phyloP scores from a whole-genome alignment of 1,140 invertebrate species.

The Temnothorax nylanderi region DNA sequence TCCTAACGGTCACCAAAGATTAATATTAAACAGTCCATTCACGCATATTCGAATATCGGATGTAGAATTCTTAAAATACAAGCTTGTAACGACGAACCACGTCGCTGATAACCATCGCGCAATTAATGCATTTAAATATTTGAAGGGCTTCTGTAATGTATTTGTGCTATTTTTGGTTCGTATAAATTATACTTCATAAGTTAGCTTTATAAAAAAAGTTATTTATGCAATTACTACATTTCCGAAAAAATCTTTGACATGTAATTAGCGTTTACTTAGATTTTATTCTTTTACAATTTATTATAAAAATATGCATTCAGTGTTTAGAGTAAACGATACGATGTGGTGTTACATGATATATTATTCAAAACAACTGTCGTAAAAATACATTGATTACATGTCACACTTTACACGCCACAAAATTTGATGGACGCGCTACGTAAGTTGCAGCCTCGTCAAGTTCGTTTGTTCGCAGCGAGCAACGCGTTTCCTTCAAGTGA shows the following conservation, averaged over 20 bases:
- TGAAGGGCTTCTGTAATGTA: background rate
- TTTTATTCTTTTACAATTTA: background rate
- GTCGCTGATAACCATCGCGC: background rate
- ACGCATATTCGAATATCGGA: background rate
- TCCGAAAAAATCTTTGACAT: background rate
- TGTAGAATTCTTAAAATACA: background rate
- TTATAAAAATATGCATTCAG: background rate
- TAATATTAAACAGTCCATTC: background rate
- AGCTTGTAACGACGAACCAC: background rate
- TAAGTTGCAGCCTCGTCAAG: background rate
- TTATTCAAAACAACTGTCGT: background rate
- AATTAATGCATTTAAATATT: conserved; percentile 17
- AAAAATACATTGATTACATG: background rate
- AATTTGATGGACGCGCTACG: background rate
- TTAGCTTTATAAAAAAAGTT: background rate
- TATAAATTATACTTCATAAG: background rate
- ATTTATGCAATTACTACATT: background rate
- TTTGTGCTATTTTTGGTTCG: background rate
- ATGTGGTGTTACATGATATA: background rate
- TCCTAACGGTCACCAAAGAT: background rate
- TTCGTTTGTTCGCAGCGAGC: background rate
- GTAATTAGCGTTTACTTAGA: background rate
- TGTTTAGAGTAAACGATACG: background rate
- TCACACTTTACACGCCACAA: background rate
- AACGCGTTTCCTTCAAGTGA: background rate